A percentile compares a stretch with the other conserved stretches of the same genome.
phyloP scores from a whole-genome alignment of 2,797 vertebrate genomes.

The Peromyscus attwateri region DNA sequence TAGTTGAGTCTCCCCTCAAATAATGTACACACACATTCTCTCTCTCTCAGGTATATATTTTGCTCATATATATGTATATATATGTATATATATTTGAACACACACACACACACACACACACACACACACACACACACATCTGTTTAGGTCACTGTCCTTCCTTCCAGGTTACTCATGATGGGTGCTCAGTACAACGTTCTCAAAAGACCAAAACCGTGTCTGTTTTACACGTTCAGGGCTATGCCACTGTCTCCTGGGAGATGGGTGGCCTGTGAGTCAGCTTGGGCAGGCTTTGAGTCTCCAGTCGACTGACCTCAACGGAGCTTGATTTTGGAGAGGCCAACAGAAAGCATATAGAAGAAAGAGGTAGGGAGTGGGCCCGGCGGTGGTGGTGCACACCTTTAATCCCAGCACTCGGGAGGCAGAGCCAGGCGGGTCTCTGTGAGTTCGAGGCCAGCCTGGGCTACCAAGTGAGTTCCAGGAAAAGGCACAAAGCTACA shows the following conservation, averaged over 20 bases:
- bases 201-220: neutral
- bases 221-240: accelerated
- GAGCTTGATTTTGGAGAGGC: neutral
- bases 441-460: neutral
- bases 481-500: no score
- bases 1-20: neutral
- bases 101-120: neutral
- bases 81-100: no score
- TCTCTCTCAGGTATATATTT: neutral
- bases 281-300: neutral
- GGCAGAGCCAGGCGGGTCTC: no score
- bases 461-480: neutral
- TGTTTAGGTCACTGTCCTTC: neutral
- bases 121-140: neutral
- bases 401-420: neutral
- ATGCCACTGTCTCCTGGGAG: neutral
- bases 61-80: neutral
- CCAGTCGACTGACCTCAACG: neutral
- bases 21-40: accelerated
- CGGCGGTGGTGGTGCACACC: neutral
- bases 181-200: neutral
- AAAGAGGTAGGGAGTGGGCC: neutral
- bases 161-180: neutral
- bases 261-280: no score
- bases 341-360: neutral